Evolutionary conservation across 2,888 invertebrate species (phyloP).

Genomic region (Polylopha cassiicola): DNA sequence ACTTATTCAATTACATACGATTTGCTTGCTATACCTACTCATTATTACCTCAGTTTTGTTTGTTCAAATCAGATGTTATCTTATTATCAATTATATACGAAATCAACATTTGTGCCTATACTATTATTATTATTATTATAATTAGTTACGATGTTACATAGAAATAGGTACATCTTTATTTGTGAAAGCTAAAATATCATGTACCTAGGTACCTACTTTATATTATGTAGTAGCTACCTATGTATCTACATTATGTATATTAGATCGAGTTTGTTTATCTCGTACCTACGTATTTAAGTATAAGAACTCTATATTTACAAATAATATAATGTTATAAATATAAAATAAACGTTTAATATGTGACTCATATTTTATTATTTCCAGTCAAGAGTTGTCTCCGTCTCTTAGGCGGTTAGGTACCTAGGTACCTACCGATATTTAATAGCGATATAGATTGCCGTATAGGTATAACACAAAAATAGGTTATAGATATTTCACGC

Average conservation of each 20-base stretch:
- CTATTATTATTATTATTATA: conserved; percentile 53
- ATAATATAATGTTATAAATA: conserved; percentile 77
- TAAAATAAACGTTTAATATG: conserved; percentile 75
- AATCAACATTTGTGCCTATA: conserved; percentile 70
- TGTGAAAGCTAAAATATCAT: conserved; percentile 50
- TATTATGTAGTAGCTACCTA: conserved; percentile 59
- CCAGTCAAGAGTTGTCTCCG: too few relatives aligned
- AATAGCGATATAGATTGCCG: too few relatives aligned
- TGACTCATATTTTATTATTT: conserved; percentile 19
- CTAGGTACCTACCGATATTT: too few relatives aligned
- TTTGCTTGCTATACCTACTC: conserved; percentile 20
- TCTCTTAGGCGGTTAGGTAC: too few relatives aligned
- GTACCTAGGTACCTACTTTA: conserved; percentile 43
- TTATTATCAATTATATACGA: conserved; percentile 45
- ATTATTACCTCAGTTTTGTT: conserved; percentile 61
- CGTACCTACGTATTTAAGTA: conserved; percentile 65
- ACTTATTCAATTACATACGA: neutral
- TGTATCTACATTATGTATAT: conserved; percentile 60
- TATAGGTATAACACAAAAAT: too few relatives aligned
- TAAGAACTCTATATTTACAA: conserved; percentile 77
- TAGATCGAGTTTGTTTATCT: conserved; percentile 70
- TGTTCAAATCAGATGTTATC: conserved; percentile 53
- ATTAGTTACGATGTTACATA: conserved; percentile 56
- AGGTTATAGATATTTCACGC: too few relatives aligned
- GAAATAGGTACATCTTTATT: conserved; percentile 42